Conservation (phyloP, 2,888 invertebrate genomes). For the Nymphalis urticae region DNA sequence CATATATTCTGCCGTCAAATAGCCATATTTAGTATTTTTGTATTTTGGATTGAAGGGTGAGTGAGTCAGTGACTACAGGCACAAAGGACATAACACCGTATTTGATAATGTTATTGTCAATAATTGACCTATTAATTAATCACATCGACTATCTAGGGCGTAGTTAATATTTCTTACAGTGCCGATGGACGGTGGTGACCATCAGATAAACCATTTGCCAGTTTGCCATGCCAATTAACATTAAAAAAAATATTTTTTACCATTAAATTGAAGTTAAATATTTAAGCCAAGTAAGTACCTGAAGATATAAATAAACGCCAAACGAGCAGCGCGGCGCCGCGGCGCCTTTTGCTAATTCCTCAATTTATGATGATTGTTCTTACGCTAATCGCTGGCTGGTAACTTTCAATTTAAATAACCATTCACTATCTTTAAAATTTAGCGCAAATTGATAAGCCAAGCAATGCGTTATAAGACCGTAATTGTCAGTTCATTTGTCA, state of each 20-base stretch:
- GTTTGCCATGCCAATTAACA: too few relatives aligned
- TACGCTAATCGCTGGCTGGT: constrained; percentile 28
- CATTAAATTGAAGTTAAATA: constrained; percentile 21
- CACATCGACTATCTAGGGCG: too few relatives aligned
- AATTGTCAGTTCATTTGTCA: background rate
- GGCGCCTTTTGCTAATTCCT: constrained; percentile 30
- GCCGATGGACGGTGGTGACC: too few relatives aligned
- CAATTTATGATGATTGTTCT: constrained; percentile 31
- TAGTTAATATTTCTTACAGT: too few relatives aligned
- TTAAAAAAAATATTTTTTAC: background rate
- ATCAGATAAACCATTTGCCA: too few relatives aligned
- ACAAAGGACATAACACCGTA: too few relatives aligned
- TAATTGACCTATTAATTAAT: too few relatives aligned
- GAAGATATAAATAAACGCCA: constrained; percentile 21
- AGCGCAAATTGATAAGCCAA: constrained; percentile 19
- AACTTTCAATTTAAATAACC: constrained; percentile 29
- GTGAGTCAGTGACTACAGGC: too few relatives aligned
- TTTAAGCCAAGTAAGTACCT: constrained; percentile 5
- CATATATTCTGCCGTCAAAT: too few relatives aligned
- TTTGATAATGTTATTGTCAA: too few relatives aligned
- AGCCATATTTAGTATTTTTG: too few relatives aligned
- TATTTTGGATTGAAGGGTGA: too few relatives aligned
- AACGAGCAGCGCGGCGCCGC: constrained; percentile 21
- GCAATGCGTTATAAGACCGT: background rate
- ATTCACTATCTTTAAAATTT: constrained; percentile 21